These are phyloP conservation scores for Phalacrocorax aristotelis DNA, from an alignment of 2,113 vertebrate species.

Conservation along the genomic window DNA sequence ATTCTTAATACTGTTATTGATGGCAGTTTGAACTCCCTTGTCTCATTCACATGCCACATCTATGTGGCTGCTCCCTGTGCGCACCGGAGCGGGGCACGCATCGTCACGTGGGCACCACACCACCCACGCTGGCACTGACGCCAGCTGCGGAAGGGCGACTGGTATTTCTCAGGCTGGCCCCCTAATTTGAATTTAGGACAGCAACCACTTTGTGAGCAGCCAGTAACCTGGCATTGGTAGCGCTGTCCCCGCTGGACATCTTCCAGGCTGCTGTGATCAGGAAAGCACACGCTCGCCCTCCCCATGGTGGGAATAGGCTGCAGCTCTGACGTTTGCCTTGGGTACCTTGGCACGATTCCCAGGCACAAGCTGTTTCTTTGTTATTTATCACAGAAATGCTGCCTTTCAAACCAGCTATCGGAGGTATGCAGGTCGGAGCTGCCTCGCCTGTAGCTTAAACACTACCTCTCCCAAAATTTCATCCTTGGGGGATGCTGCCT, in stretches of 20 bases:
- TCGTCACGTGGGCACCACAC: fast-evolving
- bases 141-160: fast-evolving
- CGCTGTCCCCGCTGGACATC: background rate
- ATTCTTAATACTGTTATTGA: background rate
- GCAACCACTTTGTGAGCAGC: background rate
- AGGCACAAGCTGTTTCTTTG: slow-evolving; percentile 59
- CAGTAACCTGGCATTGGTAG: background rate
- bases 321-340: slow-evolving; percentile 39
- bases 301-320: background rate
- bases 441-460: slow-evolving; percentile 2
- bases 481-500: background rate
- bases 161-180: background rate
- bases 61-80: background rate
- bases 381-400: slow-evolving; percentile 60
- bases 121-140: background rate
- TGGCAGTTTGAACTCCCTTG: background rate
- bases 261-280: slow-evolving; percentile 35
- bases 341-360: slow-evolving; percentile 48
- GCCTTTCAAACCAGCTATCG: slow-evolving; percentile 13
- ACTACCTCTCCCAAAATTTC: background rate
- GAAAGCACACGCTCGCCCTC: background rate
- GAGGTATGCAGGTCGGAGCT: slow-evolving; percentile 30
- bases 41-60: background rate
- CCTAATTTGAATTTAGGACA: background rate
- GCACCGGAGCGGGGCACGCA: background rate